These are phyloP conservation scores for Julus scanicus DNA, from an alignment of 2,888 invertebrate species.

Conservation along the genomic window DNA sequence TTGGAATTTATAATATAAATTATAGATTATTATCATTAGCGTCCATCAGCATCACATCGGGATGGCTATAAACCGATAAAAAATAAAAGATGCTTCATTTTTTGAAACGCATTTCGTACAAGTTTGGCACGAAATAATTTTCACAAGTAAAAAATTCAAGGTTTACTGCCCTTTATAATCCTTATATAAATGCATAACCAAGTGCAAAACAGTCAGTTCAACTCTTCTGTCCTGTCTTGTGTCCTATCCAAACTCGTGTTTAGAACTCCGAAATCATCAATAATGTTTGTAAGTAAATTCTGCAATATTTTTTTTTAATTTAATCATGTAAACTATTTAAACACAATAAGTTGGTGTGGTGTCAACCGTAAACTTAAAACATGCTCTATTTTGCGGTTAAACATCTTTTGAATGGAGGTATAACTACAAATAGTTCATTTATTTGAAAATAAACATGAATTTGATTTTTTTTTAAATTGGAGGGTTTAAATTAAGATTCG, in stretches of 20 bases:
- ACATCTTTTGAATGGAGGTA: background rate
- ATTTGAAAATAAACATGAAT: no score
- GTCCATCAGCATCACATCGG: constrained; percentile 25
- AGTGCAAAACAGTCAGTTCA: constrained; percentile 21
- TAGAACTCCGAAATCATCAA: background rate
- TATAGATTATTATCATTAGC: constrained; percentile 31
- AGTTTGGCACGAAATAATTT: constrained; percentile 14
- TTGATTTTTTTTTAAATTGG: no score
- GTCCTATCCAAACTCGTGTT: background rate
- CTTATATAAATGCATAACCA: background rate
- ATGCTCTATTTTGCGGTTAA: background rate
- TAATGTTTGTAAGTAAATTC: background rate
- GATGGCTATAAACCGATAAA: background rate
- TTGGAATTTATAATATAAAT: constrained; percentile 6
- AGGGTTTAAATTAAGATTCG: background rate
- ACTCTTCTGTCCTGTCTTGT: background rate
- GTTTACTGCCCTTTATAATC: background rate
- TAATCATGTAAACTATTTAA: background rate
- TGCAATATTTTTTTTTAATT: background rate
- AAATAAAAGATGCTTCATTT: background rate
- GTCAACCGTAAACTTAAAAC: background rate
- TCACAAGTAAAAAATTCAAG: background rate
- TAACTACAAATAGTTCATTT: background rate
- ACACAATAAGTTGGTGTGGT: background rate
- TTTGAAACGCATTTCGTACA: background rate